phyloP scores from a whole-genome alignment of 2,888 invertebrate species.

The Caenorhabditis sulstoni region DNA sequence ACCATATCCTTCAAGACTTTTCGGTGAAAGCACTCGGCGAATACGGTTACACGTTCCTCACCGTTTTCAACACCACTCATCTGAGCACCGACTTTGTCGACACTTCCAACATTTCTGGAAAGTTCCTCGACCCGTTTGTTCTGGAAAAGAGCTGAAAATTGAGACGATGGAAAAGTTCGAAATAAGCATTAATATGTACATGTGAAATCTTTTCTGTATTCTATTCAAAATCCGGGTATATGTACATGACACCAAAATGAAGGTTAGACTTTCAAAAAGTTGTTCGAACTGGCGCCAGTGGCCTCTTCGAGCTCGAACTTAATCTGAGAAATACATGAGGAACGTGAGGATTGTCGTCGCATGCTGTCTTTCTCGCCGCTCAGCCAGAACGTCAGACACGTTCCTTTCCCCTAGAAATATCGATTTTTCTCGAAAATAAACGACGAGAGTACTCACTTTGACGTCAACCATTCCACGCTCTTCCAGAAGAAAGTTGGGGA shows the following conservation, averaged over 20 bases:
- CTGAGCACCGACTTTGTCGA: constrained; percentile 58
- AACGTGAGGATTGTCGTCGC: constrained; percentile 31
- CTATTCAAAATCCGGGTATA: no score
- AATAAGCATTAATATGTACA: neutral
- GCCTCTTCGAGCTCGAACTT: constrained; percentile 45
- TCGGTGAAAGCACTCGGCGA: constrained; percentile 48
- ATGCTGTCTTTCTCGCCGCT: constrained; percentile 53
- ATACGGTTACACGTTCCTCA: constrained; percentile 60
- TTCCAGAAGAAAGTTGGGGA: constrained; percentile 59
- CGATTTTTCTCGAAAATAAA: constrained; percentile 5
- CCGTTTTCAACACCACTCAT: constrained; percentile 46
- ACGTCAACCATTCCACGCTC: constrained; percentile 68
- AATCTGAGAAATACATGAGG: constrained; percentile 50
- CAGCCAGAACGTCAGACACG: constrained; percentile 65
- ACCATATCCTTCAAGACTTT: constrained; percentile 46
- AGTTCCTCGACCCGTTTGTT: constrained; percentile 37
- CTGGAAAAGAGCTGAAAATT: constrained; percentile 33
- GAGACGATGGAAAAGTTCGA: neutral
- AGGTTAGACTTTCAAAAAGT: constrained; percentile 35
- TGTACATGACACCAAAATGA: neutral
- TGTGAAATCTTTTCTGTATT: neutral
- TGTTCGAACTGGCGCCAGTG: constrained; percentile 9
- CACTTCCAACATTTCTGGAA: constrained; percentile 28
- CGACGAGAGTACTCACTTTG: constrained; percentile 57
- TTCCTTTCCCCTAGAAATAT: constrained; percentile 64